Percentiles rank a stretch among this genome's conserved stretches.
These are phyloP conservation scores for Xanthorhoe spadicearia DNA, from an alignment of 2,888 invertebrate genomes.

Conservation along the genomic window DNA sequence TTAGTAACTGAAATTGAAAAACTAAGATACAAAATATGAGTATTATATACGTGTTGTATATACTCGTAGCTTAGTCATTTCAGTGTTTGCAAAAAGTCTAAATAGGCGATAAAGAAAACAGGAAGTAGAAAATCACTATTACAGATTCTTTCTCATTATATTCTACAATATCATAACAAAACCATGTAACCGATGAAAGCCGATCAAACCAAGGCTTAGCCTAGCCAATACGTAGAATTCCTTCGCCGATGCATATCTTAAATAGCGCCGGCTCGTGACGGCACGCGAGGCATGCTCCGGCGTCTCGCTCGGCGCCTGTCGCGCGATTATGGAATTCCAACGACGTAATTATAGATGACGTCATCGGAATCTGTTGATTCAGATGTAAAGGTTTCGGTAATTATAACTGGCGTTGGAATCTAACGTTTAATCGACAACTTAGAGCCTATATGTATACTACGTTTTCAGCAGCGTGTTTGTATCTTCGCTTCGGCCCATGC, in stretches of 20 bases:
- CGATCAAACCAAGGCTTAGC: background rate
- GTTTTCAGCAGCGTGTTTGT: no score
- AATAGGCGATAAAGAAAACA: no score
- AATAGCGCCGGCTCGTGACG: conserved; percentile 36
- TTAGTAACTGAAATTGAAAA: no score
- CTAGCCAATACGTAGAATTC: conserved; percentile 31
- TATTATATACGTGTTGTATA: no score
- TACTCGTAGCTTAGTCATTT: no score
- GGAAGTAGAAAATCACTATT: no score
- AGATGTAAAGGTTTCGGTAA: conserved; percentile 8
- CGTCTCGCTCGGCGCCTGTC: conserved; percentile 22
- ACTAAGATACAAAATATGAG: no score
- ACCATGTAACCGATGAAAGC: background rate
- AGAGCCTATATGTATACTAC: no score
- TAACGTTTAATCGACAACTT: background rate
- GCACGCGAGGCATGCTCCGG: conserved; percentile 30
- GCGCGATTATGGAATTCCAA: conserved; percentile 35
- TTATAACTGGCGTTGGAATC: background rate
- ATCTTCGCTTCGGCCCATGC: no score
- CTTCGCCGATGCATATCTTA: conserved; percentile 35
- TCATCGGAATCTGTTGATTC: conserved; percentile 35
- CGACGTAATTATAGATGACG: conserved; percentile 38
- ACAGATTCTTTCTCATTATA: no score
- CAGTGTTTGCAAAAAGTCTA: no score
- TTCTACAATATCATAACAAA: no score